These are phyloP conservation scores for Syngnathus acus DNA, from an alignment of 2,797 vertebrate species.

Conservation along the genomic window DNA sequence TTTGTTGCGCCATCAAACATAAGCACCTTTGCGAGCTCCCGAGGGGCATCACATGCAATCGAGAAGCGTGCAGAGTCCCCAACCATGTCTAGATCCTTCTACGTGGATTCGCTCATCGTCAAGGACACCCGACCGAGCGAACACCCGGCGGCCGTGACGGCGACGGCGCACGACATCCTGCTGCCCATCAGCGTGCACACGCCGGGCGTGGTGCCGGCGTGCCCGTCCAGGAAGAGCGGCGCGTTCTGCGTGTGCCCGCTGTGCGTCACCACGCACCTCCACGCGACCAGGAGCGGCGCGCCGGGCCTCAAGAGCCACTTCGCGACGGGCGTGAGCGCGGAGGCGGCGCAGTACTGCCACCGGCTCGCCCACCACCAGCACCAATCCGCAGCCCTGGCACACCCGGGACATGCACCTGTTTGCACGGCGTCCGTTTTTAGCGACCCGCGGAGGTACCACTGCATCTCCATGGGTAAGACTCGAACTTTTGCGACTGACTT, in stretches of 20 bases:
- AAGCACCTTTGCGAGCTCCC: conserved; percentile 83
- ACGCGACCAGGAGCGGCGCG: conserved; percentile 71
- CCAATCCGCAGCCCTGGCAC: conserved; percentile 74
- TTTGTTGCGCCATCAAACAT: conserved; percentile 93
- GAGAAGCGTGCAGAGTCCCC: conserved; percentile 36
- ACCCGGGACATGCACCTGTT: conserved; percentile 70
- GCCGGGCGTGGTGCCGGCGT: conserved; percentile 84
- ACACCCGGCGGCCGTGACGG: conserved; percentile 46
- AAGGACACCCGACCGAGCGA: conserved; percentile 80
- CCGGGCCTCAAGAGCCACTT: conserved; percentile 86
- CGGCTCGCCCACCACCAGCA: conserved; percentile 74
- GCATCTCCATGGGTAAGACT: conserved; percentile 87
- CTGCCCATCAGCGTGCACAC: conserved; percentile 90
- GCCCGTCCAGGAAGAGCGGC: conserved; percentile 87
- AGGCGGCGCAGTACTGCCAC: conserved; percentile 81
- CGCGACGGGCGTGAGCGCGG: conserved; percentile 57
- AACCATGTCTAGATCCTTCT: conserved; percentile 95
- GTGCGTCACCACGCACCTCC: conserved; percentile 92
- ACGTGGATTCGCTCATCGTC: conserved; percentile 97
- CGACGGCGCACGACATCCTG: conserved; percentile 80
- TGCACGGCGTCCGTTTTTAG: conserved; percentile 83
- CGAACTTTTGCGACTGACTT: background rate
- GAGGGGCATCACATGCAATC: conserved; percentile 73
- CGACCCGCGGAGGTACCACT: conserved; percentile 92
- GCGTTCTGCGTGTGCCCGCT: conserved; percentile 93